Base-by-base conservation (phyloP, 2,797 vertebrate species). In the Euthynnus affinis region DNA sequence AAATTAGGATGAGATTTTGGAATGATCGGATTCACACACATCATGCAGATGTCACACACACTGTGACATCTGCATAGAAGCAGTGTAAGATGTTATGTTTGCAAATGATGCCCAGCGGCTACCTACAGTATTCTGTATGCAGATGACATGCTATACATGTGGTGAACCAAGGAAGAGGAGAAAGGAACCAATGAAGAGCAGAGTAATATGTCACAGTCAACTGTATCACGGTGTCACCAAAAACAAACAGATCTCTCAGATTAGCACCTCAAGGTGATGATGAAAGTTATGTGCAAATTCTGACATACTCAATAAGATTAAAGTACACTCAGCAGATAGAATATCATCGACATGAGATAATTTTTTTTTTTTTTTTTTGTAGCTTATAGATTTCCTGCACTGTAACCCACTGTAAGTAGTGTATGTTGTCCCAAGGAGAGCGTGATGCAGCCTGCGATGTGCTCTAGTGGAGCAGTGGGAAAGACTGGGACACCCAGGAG, bases 401-500 rank as follows among this genome's bases (percentile, higher is more conserved):
- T 65, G 71, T n/a, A n/a, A n/a, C n/a, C n/a, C 64, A 59, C 27
- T 72, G 62, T 79, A 49, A 62, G 42, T 18, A 49, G 18, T 20
- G 48, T 55, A 14, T 42, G 48, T 62, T 29, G 60, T 59, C 73
- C 29, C 42, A 29, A 29, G 10, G 40, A 48, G 52, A 52, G 49
- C 2, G 20, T 42, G 0, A 29, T 55, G 74, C 76, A 71, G 69
- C 51, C 81, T 57, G 9, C 22, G 84, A 76, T 37, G 34, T 53
- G 84, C 77, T 86, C 80, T 79, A 71, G 25, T 69, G 74, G 63
- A 90, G 74, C 78, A 62, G 48, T 14, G 13, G 66, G 52, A 80
- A 25, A 72, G 42, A 59, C 37, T 37, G 32, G 44, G 49, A 74
- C 51, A 67, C 70, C 74, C 72, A n/a, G 46, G 79, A 84, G 77